These are phyloP conservation scores for Acleris holmiana DNA, from an alignment of 2,888 invertebrate species.

Conservation along the genomic window DNA sequence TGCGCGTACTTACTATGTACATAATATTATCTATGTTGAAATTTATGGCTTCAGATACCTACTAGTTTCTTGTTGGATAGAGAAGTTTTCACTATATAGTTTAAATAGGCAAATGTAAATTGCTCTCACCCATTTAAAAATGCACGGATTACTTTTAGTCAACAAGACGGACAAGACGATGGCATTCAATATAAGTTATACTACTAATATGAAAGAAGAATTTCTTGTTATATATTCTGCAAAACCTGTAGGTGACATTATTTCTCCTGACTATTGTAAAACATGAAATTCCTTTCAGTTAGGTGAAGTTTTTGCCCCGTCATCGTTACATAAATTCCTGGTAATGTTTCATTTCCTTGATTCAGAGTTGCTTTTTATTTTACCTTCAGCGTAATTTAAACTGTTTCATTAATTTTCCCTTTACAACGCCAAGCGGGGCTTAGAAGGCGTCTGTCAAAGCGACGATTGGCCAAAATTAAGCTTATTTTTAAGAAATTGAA, in stretches of 20 bases:
- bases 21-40: constrained; percentile 3
- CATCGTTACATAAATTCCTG: constrained; percentile 11
- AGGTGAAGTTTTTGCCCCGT: constrained; percentile 13
- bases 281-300: constrained; percentile 14
- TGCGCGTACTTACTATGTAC: constrained; percentile 9
- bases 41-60: neutral
- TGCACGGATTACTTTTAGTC: too few species aligned
- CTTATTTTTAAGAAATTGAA: constrained; percentile 28
- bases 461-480: constrained; percentile 33
- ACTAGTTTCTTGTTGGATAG: too few species aligned
- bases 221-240: too few species aligned
- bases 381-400: constrained; percentile 17
- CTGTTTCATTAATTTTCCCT: constrained; percentile 29
- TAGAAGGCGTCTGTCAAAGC: constrained; percentile 20
- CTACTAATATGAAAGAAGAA: too few species aligned
- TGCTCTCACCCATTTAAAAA: too few species aligned
- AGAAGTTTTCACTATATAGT: too few species aligned
- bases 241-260: too few species aligned
- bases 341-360: constrained; percentile 22
- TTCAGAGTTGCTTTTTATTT: constrained; percentile 25
- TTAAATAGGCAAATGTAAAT: too few species aligned
- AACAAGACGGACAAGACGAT: too few species aligned
- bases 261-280: neutral
- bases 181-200: too few species aligned
- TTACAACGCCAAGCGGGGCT: constrained; percentile 16